phyloP scores from a whole-genome alignment of 2,797 vertebrate species.

The Sciurus carolinensis region DNA sequence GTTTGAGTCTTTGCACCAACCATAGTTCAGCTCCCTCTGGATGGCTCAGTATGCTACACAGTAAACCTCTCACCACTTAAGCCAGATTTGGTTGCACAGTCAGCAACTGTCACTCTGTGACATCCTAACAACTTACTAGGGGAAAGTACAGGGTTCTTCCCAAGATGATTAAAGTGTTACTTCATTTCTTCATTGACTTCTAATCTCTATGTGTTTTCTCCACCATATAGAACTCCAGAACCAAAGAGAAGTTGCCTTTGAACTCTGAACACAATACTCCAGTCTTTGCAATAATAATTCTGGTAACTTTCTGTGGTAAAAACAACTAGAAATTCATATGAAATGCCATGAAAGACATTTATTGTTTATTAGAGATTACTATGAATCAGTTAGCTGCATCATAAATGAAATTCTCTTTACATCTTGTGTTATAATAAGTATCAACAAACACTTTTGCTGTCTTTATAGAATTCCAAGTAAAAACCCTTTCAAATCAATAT shows the following conservation, averaged over 20 bases:
- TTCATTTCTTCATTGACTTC: background rate
- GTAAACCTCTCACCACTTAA: background rate
- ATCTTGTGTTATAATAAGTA: background rate
- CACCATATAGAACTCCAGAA: background rate
- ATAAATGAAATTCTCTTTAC: background rate
- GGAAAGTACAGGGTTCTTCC: background rate
- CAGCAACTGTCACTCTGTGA: background rate
- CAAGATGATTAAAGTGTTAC: background rate
- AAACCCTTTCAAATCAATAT: background rate
- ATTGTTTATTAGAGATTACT: background rate
- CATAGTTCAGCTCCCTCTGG: background rate
- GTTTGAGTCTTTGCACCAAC: background rate
- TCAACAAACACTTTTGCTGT: background rate
- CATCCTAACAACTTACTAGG: background rate
- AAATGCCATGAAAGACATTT: background rate
- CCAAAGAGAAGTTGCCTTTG: background rate
- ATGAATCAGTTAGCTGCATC: background rate
- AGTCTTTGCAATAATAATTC: background rate
- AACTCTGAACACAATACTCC: background rate
- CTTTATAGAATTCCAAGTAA: background rate
- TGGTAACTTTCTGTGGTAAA: background rate
- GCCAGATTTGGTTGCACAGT: background rate
- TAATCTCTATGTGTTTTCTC: background rate
- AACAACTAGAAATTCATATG: background rate
- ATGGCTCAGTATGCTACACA: background rate